Evolutionary conservation across 2,888 invertebrate genomes (phyloP), one percentile per base, ranked within the genome.

Genomic region (Ichneumoninae sp.): DNA sequence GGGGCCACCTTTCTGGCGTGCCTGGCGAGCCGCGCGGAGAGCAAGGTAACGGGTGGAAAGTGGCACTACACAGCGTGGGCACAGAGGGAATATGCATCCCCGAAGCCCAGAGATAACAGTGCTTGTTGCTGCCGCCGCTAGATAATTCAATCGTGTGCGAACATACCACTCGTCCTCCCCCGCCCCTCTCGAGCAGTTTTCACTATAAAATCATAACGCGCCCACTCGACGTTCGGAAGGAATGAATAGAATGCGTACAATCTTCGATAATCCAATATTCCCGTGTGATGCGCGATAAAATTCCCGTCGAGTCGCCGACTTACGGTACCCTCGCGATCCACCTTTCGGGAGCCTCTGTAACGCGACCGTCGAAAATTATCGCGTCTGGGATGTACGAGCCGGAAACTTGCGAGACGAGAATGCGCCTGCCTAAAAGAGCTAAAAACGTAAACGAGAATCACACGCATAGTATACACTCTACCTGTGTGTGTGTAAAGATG

Each of bases 1-100:
- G 52, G 36, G 52, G 73, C 63, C 73, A 60, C 81, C 76, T 83
- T 83, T 81, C 77, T 81, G 60, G 69, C 65, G 40, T 52, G 57
- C 73, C 69, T 50, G 69, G 57, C 65, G 84, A 78, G 74, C 36
- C 81, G 78, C 26, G 57, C 66, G 40, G 57, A 63, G 73, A 81
- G 77, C 73, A 74, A 78, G 75, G 70, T 78, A 19, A 65, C 52
- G 63, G 19, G 69, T 71, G 44, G 74, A 66, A 60, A 76, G 54
- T 44, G 33, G 60, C 54, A 52, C 36, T 54, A 50, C 19, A 36
- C 33, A 47, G 57, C 54, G 68, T 40, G 36, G 63, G 22, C 19
- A 63, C 47, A 76, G 16, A 50, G 57, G n/a, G 66, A 75, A 70
- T 82, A 77, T 71, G 75, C 78, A 52, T 75, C 50, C 40, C 69